Evolutionary conservation across 2,888 invertebrate genomes (phyloP), one percentile per base, ranked within the genome.

Genomic region (Gastrophysa polygoni): DNA sequence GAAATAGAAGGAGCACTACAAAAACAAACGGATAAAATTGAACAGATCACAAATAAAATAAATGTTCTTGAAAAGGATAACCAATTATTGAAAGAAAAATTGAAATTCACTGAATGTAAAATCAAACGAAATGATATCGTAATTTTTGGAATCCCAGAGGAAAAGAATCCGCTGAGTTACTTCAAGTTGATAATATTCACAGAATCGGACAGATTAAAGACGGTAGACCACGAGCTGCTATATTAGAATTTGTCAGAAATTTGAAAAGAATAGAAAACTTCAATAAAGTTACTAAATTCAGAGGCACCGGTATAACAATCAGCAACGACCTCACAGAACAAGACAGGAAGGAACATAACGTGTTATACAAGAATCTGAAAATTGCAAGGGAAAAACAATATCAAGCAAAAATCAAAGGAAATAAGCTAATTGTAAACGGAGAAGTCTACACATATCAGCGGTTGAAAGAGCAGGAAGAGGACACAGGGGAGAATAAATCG

Each of bases 81-180:
- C 24, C 24, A 24, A 7, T 24, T 28, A 21, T 24, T 21, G 21
- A 21, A 21, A 20, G 6, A 48, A 14, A 48, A 21, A 24, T 48
- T 48, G 48, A 21, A 48, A 48, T 24, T 48, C 11, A 48, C 21
- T 14, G 48, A 48, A 48, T 10, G 21, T 28, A 48, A n/a, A 48
- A 48, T 48, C 2, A 48, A 48, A 48, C 20, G 6, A 38, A 38
- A 38, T 38, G 10, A 38, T 38, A 38, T 38, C 16, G 38, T 38
- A 14, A 38, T 38, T 14, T 11, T 38, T 16, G 38, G 38, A 14
- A 38, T 38, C 38, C 38, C 38, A 38, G 38, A 38, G 16, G 38
- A 48, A 21, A n/a, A 48, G 24, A 48, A 21, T 5, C 21, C 48
- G 14, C 24, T 4, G n/a, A 5, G 3, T 48, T n/a, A 48, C 48